These are phyloP conservation scores for Cataglyphis rosenhaueri DNA, from an alignment of 2,888 invertebrate species.

Conservation along the genomic window DNA sequence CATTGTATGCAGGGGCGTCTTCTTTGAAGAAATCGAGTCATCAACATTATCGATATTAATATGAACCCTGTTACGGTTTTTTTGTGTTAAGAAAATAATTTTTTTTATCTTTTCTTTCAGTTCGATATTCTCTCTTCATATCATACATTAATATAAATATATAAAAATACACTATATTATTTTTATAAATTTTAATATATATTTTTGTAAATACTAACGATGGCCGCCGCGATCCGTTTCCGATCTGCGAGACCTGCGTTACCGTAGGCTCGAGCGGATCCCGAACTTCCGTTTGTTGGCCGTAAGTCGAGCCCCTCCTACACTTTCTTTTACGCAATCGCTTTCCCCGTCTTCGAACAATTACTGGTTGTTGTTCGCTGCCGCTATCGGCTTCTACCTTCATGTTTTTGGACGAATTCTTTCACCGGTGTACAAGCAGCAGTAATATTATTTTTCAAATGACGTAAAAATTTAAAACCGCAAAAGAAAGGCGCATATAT, in stretches of 20 bases:
- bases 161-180: not conserved
- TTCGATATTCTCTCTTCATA: not conserved
- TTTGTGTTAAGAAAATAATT: not conserved
- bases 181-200: not conserved
- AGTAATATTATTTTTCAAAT: not conserved
- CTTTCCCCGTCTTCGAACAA: slow-evolving; percentile 79
- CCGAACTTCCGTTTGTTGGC: slow-evolving; percentile 85
- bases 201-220: slow-evolving; percentile 74
- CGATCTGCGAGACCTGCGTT: slow-evolving; percentile 88
- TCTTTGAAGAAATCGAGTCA: slow-evolving; percentile 49
- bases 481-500: not conserved
- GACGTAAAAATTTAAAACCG: not conserved
- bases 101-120: not conserved
- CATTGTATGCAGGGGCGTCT: slow-evolving; percentile 5
- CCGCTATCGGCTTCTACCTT: slow-evolving; percentile 40
- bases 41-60: slow-evolving; percentile 47
- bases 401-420: slow-evolving; percentile 47
- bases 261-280: slow-evolving; percentile 88
- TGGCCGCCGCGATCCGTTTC: slow-evolving; percentile 82
- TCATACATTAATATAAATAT: not conserved
- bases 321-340: slow-evolving; percentile 80
- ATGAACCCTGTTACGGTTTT: slow-evolving; percentile 51
- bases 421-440: not conserved
- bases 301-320: slow-evolving; percentile 81
- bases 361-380: slow-evolving; percentile 51